Conservation (phyloP, 1,140 invertebrate species). For the Laupala kohalensis region DNA sequence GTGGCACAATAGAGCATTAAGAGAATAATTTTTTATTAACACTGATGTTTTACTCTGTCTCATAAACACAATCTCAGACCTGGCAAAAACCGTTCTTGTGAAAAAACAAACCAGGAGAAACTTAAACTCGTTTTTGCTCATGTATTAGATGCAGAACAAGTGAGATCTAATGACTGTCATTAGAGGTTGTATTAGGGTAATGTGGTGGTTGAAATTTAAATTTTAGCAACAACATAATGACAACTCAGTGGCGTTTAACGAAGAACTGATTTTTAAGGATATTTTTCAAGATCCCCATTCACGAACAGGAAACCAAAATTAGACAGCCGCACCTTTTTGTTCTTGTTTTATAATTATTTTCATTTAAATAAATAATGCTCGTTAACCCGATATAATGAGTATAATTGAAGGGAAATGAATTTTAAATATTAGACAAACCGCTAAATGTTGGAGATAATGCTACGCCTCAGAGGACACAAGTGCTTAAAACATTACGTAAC, state of each 20-base stretch:
- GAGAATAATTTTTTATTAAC: not conserved
- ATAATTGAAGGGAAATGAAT: not conserved
- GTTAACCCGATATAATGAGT: not conserved
- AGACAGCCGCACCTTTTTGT: not conserved
- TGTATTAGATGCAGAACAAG: not conserved
- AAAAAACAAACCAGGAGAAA: not conserved
- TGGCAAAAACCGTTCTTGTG: not conserved
- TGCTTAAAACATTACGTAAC: not conserved
- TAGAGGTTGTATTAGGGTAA: not conserved
- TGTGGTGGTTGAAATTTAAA: not conserved
- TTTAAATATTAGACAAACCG: not conserved
- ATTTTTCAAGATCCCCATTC: not conserved
- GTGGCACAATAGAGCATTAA: not conserved
- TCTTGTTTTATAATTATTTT: not conserved
- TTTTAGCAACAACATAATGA: not conserved
- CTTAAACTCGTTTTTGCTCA: not conserved
- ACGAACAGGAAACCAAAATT: not conserved
- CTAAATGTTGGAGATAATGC: not conserved
- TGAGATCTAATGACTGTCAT: not conserved
- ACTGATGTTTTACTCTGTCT: not conserved
- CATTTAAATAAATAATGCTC: not conserved
- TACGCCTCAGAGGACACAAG: not conserved
- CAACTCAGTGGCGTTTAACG: not conserved
- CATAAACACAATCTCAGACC: not conserved
- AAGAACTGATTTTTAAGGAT: not conserved